Evolutionary conservation across 2,888 invertebrate species (phyloP), one percentile per base, ranked within the genome.

Genomic region (Oscheius sp.): DNA sequence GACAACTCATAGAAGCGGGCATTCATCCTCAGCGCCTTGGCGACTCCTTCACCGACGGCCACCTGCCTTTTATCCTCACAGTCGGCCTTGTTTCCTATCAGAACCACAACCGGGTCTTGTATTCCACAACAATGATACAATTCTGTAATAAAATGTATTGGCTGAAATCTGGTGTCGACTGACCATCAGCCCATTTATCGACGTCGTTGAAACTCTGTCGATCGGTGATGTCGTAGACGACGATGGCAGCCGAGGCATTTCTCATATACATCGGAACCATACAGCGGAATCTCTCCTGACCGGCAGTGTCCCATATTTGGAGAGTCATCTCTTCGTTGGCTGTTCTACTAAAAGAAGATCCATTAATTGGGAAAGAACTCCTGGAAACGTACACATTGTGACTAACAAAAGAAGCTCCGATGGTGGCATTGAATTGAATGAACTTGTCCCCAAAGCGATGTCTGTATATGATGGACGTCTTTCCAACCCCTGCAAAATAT

Each of bases 221-320:
- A 56, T 81, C 74, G 16, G 84, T 83, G 72, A 86, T 79, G 68
- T 86, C 86, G 69, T 84, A 85, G n/a, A 85, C 83, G 23, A 85
- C 73, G 13, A 85, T 73, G 16, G 84, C 84, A 0, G 84, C 84
- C 18, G 77, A 78, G 16, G 85, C 84, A 52, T 84, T 85, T 35
- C 85, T 73, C 81, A 84, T 82, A 66, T 85, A 85, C 85, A 85
- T 84, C 41, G 85, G 85, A 27, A 84, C 84, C 85, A 85, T 85
- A 72, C 85, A 84, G 35, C 83, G 77, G 61, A 83, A 85, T 25
- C 85, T 69, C 71, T 85, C 85, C 66, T 85, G 85, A 3, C 84
- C 84, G 55, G 85, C 84, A n/a, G 85, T 85, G 69, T 85, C 85
- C 85, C 85, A 85, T 5, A 84, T 76, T 75, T 84, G 84, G 6